A percentile compares a stretch with the other conserved stretches of the same genome.
Evolutionary conservation across 2,888 invertebrate species (phyloP).

Genomic region (Barypeithes pellucidus): DNA sequence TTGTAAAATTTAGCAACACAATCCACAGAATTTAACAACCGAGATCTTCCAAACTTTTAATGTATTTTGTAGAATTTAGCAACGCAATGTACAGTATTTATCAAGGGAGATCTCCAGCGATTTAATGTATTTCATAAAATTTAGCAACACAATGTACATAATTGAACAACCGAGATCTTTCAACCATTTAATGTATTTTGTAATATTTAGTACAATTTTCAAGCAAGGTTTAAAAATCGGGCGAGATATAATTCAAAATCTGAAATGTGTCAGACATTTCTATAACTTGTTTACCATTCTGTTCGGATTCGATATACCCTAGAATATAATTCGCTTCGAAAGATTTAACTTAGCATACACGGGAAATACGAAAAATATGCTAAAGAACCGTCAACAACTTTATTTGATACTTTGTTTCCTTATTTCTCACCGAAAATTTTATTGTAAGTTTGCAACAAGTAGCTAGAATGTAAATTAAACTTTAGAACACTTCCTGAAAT

Average conservation of each 20-base stretch:
- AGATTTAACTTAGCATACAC: conserved; percentile 41
- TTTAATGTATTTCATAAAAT: no score
- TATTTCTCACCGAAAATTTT: conserved; percentile 57
- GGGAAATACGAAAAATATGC: conserved; percentile 50
- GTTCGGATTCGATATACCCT: conserved; percentile 56
- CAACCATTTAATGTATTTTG: no score
- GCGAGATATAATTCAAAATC: not conserved
- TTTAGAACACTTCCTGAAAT: conserved; percentile 31
- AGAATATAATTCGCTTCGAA: conserved; percentile 58
- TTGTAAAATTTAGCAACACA: no score
- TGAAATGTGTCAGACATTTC: conserved; percentile 5
- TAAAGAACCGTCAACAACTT: conserved; percentile 50
- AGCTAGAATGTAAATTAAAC: conserved; percentile 33
- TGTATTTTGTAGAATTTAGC: no score
- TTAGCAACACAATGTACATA: no score
- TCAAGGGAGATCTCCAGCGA: no score
- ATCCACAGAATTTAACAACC: no score
- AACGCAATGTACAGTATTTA: no score
- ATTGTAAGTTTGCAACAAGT: conserved; percentile 56
- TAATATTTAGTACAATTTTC: no score
- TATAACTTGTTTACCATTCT: conserved; percentile 23
- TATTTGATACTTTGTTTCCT: conserved; percentile 60
- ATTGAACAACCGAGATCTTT: no score
- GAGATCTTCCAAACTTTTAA: no score
- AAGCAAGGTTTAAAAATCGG: no score